phyloP scores from a whole-genome alignment of 2,888 invertebrate genomes.

The Cancer borealis region DNA sequence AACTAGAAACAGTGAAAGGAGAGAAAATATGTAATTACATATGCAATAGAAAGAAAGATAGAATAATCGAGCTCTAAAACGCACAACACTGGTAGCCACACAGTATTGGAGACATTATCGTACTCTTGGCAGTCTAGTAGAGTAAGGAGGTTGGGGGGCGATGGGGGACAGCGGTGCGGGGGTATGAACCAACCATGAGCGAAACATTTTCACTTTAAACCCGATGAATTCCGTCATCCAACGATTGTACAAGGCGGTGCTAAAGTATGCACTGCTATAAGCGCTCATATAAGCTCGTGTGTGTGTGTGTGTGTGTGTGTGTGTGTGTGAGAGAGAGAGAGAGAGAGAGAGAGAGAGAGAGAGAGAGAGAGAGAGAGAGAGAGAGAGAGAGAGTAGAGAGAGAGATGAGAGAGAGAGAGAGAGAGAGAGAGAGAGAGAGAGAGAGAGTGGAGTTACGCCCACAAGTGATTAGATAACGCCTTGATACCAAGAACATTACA shows the following conservation, averaged over 20 bases:
- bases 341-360: too few species aligned
- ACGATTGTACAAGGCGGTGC: not conserved
- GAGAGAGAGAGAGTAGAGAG: slow-evolving; percentile 1
- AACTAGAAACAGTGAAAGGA: not conserved
- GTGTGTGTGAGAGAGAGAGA: too few species aligned
- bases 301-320: too few species aligned
- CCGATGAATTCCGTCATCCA: not conserved
- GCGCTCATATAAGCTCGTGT: too few species aligned
- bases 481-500: not conserved
- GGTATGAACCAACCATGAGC: not conserved
- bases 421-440: too few species aligned
- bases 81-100: not conserved
- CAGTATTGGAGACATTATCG: not conserved
- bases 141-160: not conserved
- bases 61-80: not conserved
- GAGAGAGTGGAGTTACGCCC: not conserved
- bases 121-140: not conserved
- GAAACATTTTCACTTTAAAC: slow-evolving; percentile 3
- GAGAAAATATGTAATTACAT: too few species aligned
- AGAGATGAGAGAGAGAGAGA: not conserved
- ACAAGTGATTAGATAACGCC: not conserved
- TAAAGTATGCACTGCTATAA: not conserved
- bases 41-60: not conserved
- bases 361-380: not conserved
- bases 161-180: not conserved